Base-by-base conservation (phyloP, 1,140 invertebrate species). In the Stenopsyche tienmushanensis region DNA sequence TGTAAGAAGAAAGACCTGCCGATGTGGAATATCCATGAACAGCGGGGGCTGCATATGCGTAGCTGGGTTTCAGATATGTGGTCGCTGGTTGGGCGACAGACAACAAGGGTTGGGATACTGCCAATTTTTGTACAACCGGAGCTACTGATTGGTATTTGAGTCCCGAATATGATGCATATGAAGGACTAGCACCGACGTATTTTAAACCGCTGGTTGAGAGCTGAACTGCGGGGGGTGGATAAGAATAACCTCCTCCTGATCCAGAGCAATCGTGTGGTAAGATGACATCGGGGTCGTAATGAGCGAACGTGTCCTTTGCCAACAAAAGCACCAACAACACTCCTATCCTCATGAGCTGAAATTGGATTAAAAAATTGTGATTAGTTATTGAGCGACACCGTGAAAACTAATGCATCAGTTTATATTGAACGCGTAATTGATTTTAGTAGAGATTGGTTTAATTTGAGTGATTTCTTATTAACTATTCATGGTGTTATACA, bases 271-370 rank as follows among this genome's bases (percentile, higher is more conserved):
- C 71, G 45, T 75, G 70, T 1, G 80, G 80, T 58, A 79, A 78
- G 67, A 79, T 79, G 20, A 80, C 73, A 65, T 81, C 80, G 55
- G 80, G 79, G 72, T 81, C 80, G 65, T 80, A 79, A 72, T 79
- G 79, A 39, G 76, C 78, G 21, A 41, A 69, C 69, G 69, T 66
- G 73, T 42, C 71, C 66, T 55, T 39, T 17, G 67, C 58, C 29
- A 67, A 64, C 26, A 75, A 50, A 39, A 75, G 17, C 24, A 78
- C 47, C n/a, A 49, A 47, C 15, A 62, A 50, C 15, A 52, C 1
- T 5, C 26, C 29, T 34, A 34, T 18, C 59, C 29, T 10, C 45
- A 21, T 52, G 23, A 52, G n/a, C 49, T 62, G 59, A 26, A 47
- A 60, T 17, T 1, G 26, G 8, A 54, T 17, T 29, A 54, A 3